Base-by-base conservation (phyloP, 2,797 vertebrate genomes). In the Amniataba percoides region DNA sequence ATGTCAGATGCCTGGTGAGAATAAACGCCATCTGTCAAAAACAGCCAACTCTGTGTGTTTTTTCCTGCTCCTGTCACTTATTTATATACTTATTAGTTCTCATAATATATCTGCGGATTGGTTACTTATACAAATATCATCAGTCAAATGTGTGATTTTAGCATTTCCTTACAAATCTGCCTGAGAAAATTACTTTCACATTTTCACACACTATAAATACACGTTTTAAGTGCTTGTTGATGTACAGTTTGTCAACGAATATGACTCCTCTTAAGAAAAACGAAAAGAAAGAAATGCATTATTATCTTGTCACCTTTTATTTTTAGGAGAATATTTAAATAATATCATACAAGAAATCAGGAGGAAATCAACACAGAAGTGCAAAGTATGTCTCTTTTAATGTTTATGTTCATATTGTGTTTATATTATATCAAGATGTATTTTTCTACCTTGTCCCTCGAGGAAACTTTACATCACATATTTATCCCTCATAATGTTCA, bases 11-110 rank as follows among this genome's bases (percentile, higher is more conserved):
- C 88, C 89, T 91, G 87, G 76, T 91, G 84, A 93, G 85, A 96
- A 94, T 95, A 95, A 95, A 96, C 73, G 91, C 86, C 93, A 94
- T 95, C 95, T 95, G 94, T 94, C 94, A 93, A 95, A 95, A 95
- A 87, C 62, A 10, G 68, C 36, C 60, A 43, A 4, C 56, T 71
- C 57, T 19, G 55, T 57, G 71, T 73, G 57, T 8, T 60, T 72
- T 40, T 51, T 58, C 13, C 52, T 40, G 2, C 5, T 49, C 71
- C 25, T 23, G 0, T 18, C 25, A n/a, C 25, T 58, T 40, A 57
- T 31, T 62, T 60, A 19, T 34, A 63, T 0, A 43, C 7, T 4
- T 14, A 5, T 59, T 56, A 21, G 5, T 63, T 10, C 16, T 51
- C 11, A 36, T 34, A 5, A 7, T 31, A 27, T 36, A 23, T 27